These are phyloP conservation scores for Equus przewalskii DNA, from an alignment of 2,113 vertebrate genomes.

Conservation along the genomic window DNA sequence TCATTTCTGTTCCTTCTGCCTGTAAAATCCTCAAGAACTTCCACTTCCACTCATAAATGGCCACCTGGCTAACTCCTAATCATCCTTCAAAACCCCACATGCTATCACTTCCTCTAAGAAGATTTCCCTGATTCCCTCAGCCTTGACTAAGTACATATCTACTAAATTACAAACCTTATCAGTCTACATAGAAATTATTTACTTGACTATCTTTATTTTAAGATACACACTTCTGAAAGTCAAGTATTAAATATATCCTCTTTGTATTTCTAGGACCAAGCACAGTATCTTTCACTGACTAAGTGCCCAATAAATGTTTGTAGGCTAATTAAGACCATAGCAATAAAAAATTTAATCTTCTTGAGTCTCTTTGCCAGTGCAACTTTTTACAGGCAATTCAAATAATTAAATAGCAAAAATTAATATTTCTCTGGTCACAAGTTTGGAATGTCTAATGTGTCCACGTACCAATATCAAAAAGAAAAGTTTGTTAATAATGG, in stretches of 20 bases:
- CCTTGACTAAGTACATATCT: background rate
- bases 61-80: background rate
- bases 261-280: background rate
- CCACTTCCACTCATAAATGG: background rate
- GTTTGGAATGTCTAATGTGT: background rate
- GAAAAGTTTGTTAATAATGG: slow-evolving; percentile 34
- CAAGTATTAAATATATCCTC: background rate
- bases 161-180: background rate
- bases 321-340: background rate
- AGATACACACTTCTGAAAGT: background rate
- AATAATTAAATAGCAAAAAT: slow-evolving; percentile 24
- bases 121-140: background rate
- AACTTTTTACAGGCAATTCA: background rate
- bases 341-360: background rate
- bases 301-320: background rate
- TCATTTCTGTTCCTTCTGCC: background rate
- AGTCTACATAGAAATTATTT: background rate
- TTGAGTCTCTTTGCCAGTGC: background rate
- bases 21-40: background rate
- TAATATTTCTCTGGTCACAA: slow-evolving; percentile 12
- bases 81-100: background rate
- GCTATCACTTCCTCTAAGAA: background rate
- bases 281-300: background rate
- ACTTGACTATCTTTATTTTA: background rate
- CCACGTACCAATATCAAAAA: background rate